These are phyloP conservation scores for Nibea coibor DNA, from an alignment of 2,113 vertebrate species.

Conservation along the genomic window DNA sequence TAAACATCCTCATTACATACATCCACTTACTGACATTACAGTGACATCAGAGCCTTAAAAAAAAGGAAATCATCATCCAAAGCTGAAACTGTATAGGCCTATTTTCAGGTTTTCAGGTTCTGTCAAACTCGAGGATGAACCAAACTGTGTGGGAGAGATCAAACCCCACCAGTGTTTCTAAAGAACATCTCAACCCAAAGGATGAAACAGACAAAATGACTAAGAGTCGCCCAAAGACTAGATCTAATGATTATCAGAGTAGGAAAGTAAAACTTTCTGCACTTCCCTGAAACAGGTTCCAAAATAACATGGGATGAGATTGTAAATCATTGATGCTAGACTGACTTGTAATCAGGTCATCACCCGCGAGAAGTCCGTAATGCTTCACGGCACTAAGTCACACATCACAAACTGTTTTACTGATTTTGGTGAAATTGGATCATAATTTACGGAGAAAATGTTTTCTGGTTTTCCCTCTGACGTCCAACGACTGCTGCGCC, in stretches of 20 bases:
- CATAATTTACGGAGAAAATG: too few relatives aligned
- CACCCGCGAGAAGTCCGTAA: too few relatives aligned
- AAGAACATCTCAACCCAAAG: conserved; percentile 10
- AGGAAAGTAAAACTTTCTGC: neutral
- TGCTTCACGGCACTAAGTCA: too few relatives aligned
- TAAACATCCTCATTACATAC: neutral
- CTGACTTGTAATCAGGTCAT: too few relatives aligned
- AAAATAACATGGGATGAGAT: neutral
- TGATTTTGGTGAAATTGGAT: too few relatives aligned
- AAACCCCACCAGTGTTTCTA: neutral
- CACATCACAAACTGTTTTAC: too few relatives aligned
- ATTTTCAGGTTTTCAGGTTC: neutral
- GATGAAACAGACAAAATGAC: conserved; percentile 1
- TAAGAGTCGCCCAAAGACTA: neutral
- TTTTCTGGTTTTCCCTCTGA: too few relatives aligned
- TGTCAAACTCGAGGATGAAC: conserved; percentile 16
- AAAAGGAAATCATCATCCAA: neutral
- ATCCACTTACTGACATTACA: neutral
- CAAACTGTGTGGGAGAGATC: conserved; percentile 34
- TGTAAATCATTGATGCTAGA: too few relatives aligned
- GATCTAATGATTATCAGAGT: neutral
- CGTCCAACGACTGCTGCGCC: too few relatives aligned
- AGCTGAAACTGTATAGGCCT: neutral
- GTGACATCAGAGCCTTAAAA: neutral
- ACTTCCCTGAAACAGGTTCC: neutral